phyloP scores from a whole-genome alignment of 2,888 invertebrate species.

The Hymenopus coronatus region DNA sequence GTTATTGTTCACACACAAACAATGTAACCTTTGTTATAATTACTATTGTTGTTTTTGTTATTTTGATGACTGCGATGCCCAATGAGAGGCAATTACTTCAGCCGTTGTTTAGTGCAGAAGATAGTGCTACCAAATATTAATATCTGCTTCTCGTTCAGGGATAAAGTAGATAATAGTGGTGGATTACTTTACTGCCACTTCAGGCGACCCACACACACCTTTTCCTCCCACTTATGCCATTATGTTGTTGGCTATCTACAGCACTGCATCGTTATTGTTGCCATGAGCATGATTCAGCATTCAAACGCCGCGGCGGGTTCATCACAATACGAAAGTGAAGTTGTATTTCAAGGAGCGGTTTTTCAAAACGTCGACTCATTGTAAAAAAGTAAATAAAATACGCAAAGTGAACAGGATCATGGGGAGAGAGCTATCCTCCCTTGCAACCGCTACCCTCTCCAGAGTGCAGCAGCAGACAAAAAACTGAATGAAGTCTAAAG shows the following conservation, averaged over 20 bases:
- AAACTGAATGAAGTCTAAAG: not conserved
- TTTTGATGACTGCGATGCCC: too few species aligned
- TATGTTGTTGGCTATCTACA: not conserved
- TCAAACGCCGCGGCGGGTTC: not conserved
- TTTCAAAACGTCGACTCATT: not conserved
- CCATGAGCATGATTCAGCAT: conserved; percentile 9
- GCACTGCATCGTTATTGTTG: not conserved
- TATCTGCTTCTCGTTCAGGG: not conserved
- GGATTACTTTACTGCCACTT: not conserved
- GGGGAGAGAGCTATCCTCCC: not conserved
- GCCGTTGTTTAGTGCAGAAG: not conserved
- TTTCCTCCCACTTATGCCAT: conserved; percentile 4
- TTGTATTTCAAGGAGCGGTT: not conserved
- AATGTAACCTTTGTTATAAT: too few species aligned
- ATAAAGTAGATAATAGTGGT: not conserved
- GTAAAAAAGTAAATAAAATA: conserved; percentile 7
- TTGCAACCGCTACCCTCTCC: not conserved
- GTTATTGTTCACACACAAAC: too few species aligned
- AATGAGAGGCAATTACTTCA: not conserved
- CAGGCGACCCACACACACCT: not conserved
- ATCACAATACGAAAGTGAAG: not conserved
- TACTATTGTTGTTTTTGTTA: too few species aligned
- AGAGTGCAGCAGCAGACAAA: not conserved
- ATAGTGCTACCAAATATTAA: not conserved
- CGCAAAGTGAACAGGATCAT: not conserved